These are phyloP conservation scores for Anoplolepis gracilipes DNA, from an alignment of 1,140 invertebrate genomes.

Conservation along the genomic window DNA sequence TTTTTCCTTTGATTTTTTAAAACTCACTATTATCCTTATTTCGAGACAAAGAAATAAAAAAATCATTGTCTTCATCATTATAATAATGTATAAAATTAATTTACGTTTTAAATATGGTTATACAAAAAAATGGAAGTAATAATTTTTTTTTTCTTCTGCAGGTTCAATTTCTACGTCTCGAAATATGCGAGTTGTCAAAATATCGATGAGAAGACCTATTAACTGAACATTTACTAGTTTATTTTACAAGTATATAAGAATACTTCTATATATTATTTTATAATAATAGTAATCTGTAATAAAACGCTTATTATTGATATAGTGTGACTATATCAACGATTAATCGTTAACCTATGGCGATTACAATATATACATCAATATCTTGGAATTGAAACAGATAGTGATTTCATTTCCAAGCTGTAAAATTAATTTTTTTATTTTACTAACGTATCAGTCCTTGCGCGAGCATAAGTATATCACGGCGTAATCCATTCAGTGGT, in stretches of 20 bases:
- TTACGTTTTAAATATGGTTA: too few species aligned
- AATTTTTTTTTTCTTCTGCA: too few species aligned
- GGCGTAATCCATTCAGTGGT: not conserved
- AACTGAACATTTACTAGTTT: too few species aligned
- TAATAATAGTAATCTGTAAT: slow-evolving; percentile 56
- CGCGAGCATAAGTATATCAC: not conserved
- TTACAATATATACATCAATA: not conserved
- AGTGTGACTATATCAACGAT: not conserved
- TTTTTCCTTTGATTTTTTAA: too few species aligned
- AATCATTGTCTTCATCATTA: too few species aligned
- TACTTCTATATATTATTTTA: slow-evolving; percentile 40
- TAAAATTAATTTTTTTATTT: not conserved
- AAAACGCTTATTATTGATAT: slow-evolving; percentile 42
- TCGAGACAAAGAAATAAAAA: too few species aligned
- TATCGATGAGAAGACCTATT: too few species aligned
- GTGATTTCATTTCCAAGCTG: not conserved
- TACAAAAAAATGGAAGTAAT: too few species aligned
- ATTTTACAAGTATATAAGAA: not conserved
- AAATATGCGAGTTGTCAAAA: too few species aligned
- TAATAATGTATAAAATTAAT: too few species aligned
- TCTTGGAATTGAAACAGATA: not conserved
- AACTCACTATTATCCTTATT: too few species aligned
- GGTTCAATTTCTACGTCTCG: too few species aligned
- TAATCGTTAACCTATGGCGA: not conserved
- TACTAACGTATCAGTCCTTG: slow-evolving; percentile 10